phyloP scores from a whole-genome alignment of 1,140 invertebrate genomes.

The Meteorus sp. region DNA sequence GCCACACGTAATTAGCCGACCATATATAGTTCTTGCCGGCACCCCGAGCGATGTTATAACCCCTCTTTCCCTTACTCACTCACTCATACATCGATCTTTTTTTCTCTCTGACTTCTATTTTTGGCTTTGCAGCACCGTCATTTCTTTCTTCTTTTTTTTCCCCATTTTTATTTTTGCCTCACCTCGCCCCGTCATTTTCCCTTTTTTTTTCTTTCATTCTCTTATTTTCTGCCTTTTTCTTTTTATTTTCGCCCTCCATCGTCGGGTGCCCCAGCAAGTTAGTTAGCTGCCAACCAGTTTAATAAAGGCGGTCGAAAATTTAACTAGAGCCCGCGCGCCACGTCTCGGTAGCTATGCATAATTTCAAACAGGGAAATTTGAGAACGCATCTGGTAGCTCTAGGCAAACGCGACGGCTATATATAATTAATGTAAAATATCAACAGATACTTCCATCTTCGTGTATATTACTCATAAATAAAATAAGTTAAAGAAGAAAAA shows the following conservation, averaged over 20 bases:
- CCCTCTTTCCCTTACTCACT: slow-evolving; percentile 1
- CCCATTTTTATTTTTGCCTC: slow-evolving; percentile 15
- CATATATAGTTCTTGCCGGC: slow-evolving; percentile 8
- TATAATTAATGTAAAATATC: neutral
- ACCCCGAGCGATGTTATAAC: neutral
- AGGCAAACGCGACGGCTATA: neutral
- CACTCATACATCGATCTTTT: no score
- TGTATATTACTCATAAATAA: no score
- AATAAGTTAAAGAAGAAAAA: no score
- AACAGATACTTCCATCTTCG: no score
- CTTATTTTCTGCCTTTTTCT: neutral
- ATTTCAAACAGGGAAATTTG: slow-evolving; percentile 29
- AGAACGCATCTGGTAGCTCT: slow-evolving; percentile 24
- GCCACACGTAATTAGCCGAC: slow-evolving; percentile 31
- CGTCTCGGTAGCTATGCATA: slow-evolving; percentile 29
- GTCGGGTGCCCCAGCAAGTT: slow-evolving; percentile 13
- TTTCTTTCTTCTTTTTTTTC: no score
- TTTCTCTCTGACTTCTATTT: slow-evolving; percentile 18
- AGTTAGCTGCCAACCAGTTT: slow-evolving; percentile 29
- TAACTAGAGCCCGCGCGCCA: slow-evolving; percentile 14
- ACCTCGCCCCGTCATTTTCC: neutral
- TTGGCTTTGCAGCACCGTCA: no score
- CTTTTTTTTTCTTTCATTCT: neutral
- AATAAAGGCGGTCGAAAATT: slow-evolving; percentile 31
- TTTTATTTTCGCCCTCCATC: neutral